Base-by-base conservation (phyloP, 2,113 vertebrate genomes). In the Cervus canadensis region DNA sequence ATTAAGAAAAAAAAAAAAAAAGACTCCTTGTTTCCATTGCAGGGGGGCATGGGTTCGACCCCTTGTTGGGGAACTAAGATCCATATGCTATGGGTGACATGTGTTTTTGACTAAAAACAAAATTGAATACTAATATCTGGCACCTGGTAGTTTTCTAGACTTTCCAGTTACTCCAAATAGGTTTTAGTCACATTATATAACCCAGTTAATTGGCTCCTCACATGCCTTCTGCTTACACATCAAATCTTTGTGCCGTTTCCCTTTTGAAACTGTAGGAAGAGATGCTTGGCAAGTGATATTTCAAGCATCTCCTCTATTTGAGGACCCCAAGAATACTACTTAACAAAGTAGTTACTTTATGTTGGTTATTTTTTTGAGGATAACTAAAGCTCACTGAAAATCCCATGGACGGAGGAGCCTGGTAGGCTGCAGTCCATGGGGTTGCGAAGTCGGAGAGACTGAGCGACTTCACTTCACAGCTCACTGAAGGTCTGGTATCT, bases 21-120 rank as follows among this genome's bases (percentile, higher is more conserved):
- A 67, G n/a, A 23, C 67, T 71, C 9, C 4, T 52, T 60, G 0
- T 78, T 79, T 48, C 76, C 76, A 17, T 26, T 79, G 76, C 45
- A 19, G 4, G 43, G 7, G 36, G 67, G 17, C 0, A 1, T 48
- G 26, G 76, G 45, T 48, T 79, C 0, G 0, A 79, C 28, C 15
- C 43, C 76, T 48, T 45, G 15, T 48, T 28, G 26, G 15, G 16
- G 76, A 79, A 79, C 76, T 48, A 48, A 79, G 76, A 30, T 30
- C 15, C 76, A 30, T 45, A 48, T 48, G 28, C 36, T 48, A 30
- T 48, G 76, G 26, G 15, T 48, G 28, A 30, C 26, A 16, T 7
- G 10, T 40, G 40, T 40, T 40, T 40, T 40, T 40, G 40, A 40
- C 40, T 40, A 40, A 50, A 79, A 79, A 48, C 14, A 78, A 45